These are phyloP conservation scores for Potamarius usumacintae DNA, from an alignment of 2,113 vertebrate genomes.

Conservation along the genomic window DNA sequence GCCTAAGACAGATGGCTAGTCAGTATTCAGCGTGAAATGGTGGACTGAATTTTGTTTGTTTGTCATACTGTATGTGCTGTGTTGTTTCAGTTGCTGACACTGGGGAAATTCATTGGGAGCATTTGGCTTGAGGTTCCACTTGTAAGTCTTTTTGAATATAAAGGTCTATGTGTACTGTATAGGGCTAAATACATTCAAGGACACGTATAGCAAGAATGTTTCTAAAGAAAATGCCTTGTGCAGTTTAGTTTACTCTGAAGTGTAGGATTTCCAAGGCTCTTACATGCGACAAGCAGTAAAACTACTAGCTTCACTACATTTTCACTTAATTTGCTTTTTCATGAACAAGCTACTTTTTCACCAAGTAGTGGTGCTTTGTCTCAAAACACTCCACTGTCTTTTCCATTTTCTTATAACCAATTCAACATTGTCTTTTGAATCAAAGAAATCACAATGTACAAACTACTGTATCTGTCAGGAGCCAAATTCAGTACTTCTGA, in stretches of 20 bases:
- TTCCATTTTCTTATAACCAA: background rate
- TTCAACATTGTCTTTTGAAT: background rate
- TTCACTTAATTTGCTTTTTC: background rate
- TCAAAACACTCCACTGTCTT: background rate
- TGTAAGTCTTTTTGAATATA: background rate
- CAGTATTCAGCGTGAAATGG: constrained; percentile 52
- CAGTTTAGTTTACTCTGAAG: background rate
- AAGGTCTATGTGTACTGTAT: background rate
- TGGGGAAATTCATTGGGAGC: constrained; percentile 29
- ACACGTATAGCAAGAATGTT: background rate
- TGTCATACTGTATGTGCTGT: constrained; percentile 25
- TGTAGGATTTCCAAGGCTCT: background rate
- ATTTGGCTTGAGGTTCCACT: constrained; percentile 9
- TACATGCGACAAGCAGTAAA: background rate
- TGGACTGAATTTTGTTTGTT: constrained; percentile 55
- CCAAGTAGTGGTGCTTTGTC: background rate
- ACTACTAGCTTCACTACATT: background rate
- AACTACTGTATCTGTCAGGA: background rate
- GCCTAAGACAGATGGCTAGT: constrained; percentile 55
- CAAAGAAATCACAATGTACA: background rate
- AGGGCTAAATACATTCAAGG: background rate
- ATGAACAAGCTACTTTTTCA: background rate
- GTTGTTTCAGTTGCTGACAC: constrained; percentile 41
- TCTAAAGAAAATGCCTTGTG: background rate
- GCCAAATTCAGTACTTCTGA: background rate